Base-by-base conservation (phyloP, 35 echinoderm and acorn worm genomes). In the Ptychodera flava region DNA sequence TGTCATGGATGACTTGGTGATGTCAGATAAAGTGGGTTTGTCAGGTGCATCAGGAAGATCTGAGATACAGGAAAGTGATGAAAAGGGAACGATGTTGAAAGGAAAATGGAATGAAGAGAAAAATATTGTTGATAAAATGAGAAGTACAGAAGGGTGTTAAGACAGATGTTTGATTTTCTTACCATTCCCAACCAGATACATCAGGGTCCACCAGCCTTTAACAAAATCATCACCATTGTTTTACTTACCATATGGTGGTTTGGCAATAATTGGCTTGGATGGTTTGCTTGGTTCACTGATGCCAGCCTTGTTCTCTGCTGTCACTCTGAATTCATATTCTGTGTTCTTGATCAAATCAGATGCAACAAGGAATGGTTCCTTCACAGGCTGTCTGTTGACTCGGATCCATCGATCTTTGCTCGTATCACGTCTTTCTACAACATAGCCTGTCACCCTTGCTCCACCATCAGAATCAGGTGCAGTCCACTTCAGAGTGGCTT, bases 371-470 rank as follows among this genome's bases (percentile, higher is more conserved):
- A 36, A 36, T 27, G 82, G 34, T 1, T 36, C 45, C 22, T 64
- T 64, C 45, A 64, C 45, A 12, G 45, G 45, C 6, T 12, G 6
- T 64, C 45, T 64, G 22, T 64, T 64, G 0, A 92, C 91, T 33
- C 81, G 84, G 2, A 85, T 78, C 91, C 91, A 92, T 35, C 87
- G 86, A 30, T 88, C 91, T 36, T 36, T 83, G 82, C 37, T 36
- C 27, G 82, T 36, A n/a, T 83, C 82, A 37, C 82, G 37, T 37
- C 35, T 10, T n/a, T 83, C 82, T 0, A 83, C 82, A 12, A 83
- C 28, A 35, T 83, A 83, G 31, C 82, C 82, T 12, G 82, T 83
- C 0, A 83, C 37, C 28, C 33, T 34, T 28, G 33, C 37, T 37
- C 82, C 82, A 83, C 82, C 82, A 37, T 83, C 82, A 1, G 82